Evolutionary conservation across 1,140 invertebrate genomes (phyloP), one percentile per base, ranked within the genome.

Genomic region (Nephila pilipes): DNA sequence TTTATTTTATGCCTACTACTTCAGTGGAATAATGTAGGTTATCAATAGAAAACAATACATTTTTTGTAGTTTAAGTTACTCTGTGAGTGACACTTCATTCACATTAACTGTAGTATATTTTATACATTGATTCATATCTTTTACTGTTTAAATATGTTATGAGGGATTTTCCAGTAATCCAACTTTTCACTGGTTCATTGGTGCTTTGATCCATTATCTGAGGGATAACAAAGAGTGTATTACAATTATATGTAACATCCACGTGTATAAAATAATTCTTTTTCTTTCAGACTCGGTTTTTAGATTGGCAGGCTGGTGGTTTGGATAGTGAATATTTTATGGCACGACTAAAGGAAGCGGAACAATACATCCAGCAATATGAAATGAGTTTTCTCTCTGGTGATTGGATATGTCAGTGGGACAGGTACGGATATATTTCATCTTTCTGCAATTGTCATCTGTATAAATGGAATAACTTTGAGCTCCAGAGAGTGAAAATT

Each of bases 331-430:
- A n/a, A 36, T 94, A 94, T 81, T 89, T 93, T 79, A 54, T 85
- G 85, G 88, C 63, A 54, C 32, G 85, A 63, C 85, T 94, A 57
- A 93, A 94, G 54, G 94, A 94, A 69, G 85, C 85, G n/a, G 85
- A 94, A 4, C 8, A 60, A 1, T 92, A 85, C 55, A 25, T 94
- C 10, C 55, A 65, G 10, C 90, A 92, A 20, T 94, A 94, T 83
- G 93, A 94, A 93, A 85, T 25, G 18, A 63, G 85, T 60, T 97
- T 97, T 16, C 96, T 97, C n/a, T 97, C 97, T 16, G 95, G 95
- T 46, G 97, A 97, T 94, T 97, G 97, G 97, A 96, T 96, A 85
- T 97, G 97, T 95, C 96, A 97, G 94, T 97, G 97, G 97, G 97
- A 97, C 96, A 97, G 97, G 97, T 97, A 97, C 95, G 96, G 94